A percentile compares a stretch with the other conserved stretches of the same genome.
Conservation (phyloP, 1,140 invertebrate genomes). For the Lepidurus packardi region DNA sequence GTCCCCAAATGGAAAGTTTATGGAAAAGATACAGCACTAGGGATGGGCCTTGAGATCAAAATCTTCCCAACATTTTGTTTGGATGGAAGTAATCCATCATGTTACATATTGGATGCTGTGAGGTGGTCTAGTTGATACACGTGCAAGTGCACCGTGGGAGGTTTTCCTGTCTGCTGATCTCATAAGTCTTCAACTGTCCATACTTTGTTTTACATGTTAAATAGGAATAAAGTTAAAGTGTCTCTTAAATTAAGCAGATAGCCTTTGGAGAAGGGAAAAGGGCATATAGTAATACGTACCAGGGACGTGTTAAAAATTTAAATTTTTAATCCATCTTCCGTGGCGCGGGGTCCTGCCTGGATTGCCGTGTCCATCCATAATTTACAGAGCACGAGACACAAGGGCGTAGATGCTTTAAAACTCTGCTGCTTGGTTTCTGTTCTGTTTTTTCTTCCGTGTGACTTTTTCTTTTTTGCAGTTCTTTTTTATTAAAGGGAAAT, state of each 20-base stretch:
- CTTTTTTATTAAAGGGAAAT: not conserved
- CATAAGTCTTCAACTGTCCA: not conserved
- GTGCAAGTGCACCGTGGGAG: not conserved
- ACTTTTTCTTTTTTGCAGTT: not conserved
- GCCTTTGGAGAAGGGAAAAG: not conserved
- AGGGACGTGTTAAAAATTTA: slow-evolving; percentile 8
- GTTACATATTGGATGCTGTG: not conserved
- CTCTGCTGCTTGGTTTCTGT: not conserved
- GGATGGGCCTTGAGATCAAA: not conserved
- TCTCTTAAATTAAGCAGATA: not conserved
- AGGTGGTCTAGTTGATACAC: slow-evolving; percentile 3
- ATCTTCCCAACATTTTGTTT: not conserved
- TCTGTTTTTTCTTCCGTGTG: not conserved
- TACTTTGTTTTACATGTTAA: not conserved
- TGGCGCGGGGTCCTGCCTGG: not conserved
- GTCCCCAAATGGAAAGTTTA: not conserved
- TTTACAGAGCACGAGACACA: not conserved
- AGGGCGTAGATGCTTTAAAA: not conserved
- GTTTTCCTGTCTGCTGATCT: not conserved
- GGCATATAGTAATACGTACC: not conserved
- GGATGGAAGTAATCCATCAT: not conserved
- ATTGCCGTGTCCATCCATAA: not conserved
- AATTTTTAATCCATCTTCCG: not conserved
- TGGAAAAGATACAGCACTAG: not conserved
- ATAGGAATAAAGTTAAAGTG: not conserved